Evolutionary conservation across 2,888 invertebrate species (phyloP), one percentile per base, ranked within the genome.

Genomic region (Lysandra coridon): DNA sequence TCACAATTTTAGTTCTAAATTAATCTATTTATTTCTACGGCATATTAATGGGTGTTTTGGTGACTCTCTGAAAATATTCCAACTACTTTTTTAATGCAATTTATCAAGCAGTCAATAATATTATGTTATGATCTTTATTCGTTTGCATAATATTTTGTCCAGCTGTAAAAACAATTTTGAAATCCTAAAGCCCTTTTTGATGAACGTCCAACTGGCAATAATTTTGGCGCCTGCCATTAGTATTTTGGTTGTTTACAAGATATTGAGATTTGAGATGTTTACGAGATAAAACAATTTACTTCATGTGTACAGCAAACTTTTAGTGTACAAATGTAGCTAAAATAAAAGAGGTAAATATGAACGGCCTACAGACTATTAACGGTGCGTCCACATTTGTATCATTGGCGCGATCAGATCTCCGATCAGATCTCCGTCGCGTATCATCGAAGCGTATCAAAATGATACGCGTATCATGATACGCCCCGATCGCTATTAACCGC

Each of bases 151-250:
- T 30, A 37, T 64, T 14, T 17, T 53, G 53, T 76, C 57, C 76
- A 76, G n/a, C 76, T 53, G 76, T 57, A 14, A 49, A 53, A 76
- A 76, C 17, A 57, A n/a, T 33, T 76, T 53, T 49, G 33, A 30
- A 76, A 76, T 76, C 3, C 17, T 33, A 75, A 23, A 57, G 76
- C 76, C 76, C 57, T 49, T 33, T 53, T 76, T 76, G 53, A 76
- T 49, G 30, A 49, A 76, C 14, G 57, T 76, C 76, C 76, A 76
- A 76, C 76, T 76, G 57, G 76, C 76, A 76, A 75, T 76, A 53
- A 76, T 76, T 30, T 76, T 76, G 76, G 49, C 76, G 76, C 57
- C 17, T 53, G 40, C 23, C 17, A 40, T 73, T 53, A 53, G n/a
- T n/a, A 40, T 53, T n/a, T n/a, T n/a, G n/a, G 33, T 14, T 76